Evolutionary conservation across 2,797 vertebrate genomes (phyloP), one percentile per base, ranked within the genome.

Genomic region (Tadarida brasiliensis): DNA sequence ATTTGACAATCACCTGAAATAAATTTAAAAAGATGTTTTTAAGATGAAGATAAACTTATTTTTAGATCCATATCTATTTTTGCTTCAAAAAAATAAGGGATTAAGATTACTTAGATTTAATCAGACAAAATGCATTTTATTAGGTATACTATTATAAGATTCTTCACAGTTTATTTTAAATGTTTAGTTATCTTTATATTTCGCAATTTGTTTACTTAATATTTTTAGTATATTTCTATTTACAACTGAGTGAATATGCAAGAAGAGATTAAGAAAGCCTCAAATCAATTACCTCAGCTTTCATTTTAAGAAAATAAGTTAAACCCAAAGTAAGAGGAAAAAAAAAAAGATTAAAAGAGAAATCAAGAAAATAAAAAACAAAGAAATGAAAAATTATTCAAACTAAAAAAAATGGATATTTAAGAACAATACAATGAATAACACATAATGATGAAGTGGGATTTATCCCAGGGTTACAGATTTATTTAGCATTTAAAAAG

Each of bases 1-100:
- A 99, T 98, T 99, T 99, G 44, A 99, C 98, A 96, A 99, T 99
- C 63, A 99, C 99, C 99, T 99, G 80, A 19, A 98, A 97, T n/a
- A 97, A 56, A 56, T 14, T 84, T 97, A 76, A 39, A 95, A 33
- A 87, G 11, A 47, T 20, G 88, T 57, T 68, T 91, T 80, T 39
- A 71, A 5, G 49, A 77, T 90, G 54, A 76, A 91, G 10, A 28
- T 94, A n/a, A 9, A 84, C 12, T 6, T 77, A 54, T 44, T 61
- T 1, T 39, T 26, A 54, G 57, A 33, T 24, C 3, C 11, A 65
- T 4, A 20, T 3, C 7, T 14, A 82, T 11, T 90, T 95, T 86
- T 77, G 20, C 12, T 88, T 47, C 3, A 68, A 68, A 67, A 91
- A 73, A 71, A 28, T 17, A 61, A 56, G 3, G 20, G 16, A 80